A percentile compares a stretch with the other conserved stretches of the same genome.
These are phyloP conservation scores for Platysternon megacephalum DNA, from an alignment of 2,113 vertebrate genomes.

Conservation along the genomic window DNA sequence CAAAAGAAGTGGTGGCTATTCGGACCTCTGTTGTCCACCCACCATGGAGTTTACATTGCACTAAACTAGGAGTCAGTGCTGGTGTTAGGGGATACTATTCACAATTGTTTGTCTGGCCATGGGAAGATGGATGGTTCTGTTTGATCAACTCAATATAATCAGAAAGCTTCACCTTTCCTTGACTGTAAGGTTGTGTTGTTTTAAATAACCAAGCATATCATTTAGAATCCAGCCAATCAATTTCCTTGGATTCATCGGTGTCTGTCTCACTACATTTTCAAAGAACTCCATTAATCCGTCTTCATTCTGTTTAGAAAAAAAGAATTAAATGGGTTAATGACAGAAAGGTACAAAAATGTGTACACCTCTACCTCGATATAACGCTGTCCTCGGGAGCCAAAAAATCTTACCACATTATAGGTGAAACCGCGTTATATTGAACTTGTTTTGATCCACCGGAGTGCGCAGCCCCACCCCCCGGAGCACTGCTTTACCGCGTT, in stretches of 20 bases:
- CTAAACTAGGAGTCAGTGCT: rapidly evolving
- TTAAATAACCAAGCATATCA: conserved; percentile 87
- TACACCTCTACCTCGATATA: too few species aligned
- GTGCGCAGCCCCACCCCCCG: too few species aligned
- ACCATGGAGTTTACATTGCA: not conserved
- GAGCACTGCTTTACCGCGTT: too few species aligned
- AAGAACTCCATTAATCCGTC: conserved; percentile 93
- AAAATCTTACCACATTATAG: too few species aligned
- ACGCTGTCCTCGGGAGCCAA: too few species aligned
- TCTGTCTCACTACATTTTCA: conserved; percentile 85
- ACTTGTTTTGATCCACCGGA: too few species aligned
- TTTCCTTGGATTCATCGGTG: conserved; percentile 87
- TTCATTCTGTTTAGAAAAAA: conserved; percentile 85
- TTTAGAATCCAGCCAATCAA: conserved; percentile 95
- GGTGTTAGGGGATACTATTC: rapidly evolving
- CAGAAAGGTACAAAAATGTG: not conserved
- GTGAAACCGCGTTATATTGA: too few species aligned
- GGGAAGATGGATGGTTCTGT: not conserved
- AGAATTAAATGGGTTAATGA: not conserved
- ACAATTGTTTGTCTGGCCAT: not conserved
- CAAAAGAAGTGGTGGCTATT: not conserved
- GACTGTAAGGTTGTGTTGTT: conserved; percentile 83
- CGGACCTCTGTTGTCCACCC: too few species aligned
- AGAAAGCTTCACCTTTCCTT: conserved; percentile 88
- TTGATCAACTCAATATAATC: not conserved